Percentiles rank a stretch among this genome's conserved stretches.
Conservation (phyloP, 2,113 vertebrate genomes). For the Calidris pugnax region DNA sequence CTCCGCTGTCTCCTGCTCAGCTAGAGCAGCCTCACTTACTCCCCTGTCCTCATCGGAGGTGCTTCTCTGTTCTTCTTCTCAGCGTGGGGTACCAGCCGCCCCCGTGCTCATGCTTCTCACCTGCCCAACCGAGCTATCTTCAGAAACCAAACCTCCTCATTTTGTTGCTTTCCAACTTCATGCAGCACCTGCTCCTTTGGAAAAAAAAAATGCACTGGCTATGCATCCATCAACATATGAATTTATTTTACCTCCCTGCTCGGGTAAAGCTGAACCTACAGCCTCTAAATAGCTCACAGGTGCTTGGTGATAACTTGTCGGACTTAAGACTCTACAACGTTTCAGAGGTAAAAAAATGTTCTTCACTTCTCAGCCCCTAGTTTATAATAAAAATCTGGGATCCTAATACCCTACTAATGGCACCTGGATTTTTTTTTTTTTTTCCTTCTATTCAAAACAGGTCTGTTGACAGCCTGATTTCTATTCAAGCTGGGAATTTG, state of each 20-base stretch:
- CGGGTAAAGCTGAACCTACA: background rate
- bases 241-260: background rate
- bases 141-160: background rate
- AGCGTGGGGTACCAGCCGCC: background rate
- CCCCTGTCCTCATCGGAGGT: background rate
- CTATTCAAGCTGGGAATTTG: background rate
- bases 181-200: background rate
- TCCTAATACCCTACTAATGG: background rate
- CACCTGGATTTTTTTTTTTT: background rate
- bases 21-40: background rate
- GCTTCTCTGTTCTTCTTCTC: background rate
- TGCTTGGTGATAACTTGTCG: background rate
- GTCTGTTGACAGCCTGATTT: background rate
- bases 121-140: background rate
- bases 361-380: background rate
- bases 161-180: background rate
- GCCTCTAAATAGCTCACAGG: background rate
- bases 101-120: accelerated
- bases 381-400: background rate
- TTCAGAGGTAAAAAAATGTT: background rate
- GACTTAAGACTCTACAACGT: background rate
- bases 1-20: background rate
- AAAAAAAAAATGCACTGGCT: background rate
- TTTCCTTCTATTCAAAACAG: background rate
- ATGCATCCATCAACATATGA: background rate